Base-by-base conservation (phyloP, 2,113 vertebrate species). In the Nematolebias whitei region DNA sequence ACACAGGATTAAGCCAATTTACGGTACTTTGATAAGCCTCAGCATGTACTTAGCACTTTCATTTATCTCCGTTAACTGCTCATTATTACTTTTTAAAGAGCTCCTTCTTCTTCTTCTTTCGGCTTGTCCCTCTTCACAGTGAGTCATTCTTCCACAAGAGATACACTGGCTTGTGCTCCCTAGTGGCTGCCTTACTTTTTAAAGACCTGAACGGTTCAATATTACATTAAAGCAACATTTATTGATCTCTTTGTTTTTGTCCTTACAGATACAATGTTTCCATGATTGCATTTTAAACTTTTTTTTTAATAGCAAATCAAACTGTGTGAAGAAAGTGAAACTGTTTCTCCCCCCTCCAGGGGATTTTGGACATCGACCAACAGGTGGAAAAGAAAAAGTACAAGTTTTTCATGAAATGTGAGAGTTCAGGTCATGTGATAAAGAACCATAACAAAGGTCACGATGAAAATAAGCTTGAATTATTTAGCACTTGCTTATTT, bases 1-100 rank as follows among this genome's bases (percentile, higher is more conserved):
- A 74, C 50, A 47, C 11, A 43, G 39, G 68, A 78, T 64, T 68
- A 78, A 45, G 43, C 49, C 65, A 68, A 26, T n/a, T n/a, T n/a
- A n/a, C n/a, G n/a, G 11, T 51, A 39, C 72, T 41, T 39, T 69
- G 77, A 76, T 75, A 64, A 75, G 24, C 24, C 32, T 32, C 26
- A 24, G 54, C n/a, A 48, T 53, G 13, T 38, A 62, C 52, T 35
- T n/a, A 32, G 51, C n/a, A 18, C 14, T 44, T 63, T 55, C 20
- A 53, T 53, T 75, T 53, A 45, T 47, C 54, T 14, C 24, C 48
- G 12, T 12, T 52, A 14, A 22, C 15, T 41, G 32, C 13, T 35
- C 19, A 74, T 62, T 66, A 55, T 69, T 44, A 24, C 9, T 54
- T 73, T 64, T 52, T 38, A 4, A 24, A 51, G 10, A 61, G 18